phyloP scores from a whole-genome alignment of 2,888 invertebrate species.

The Ethmia dodecea region DNA sequence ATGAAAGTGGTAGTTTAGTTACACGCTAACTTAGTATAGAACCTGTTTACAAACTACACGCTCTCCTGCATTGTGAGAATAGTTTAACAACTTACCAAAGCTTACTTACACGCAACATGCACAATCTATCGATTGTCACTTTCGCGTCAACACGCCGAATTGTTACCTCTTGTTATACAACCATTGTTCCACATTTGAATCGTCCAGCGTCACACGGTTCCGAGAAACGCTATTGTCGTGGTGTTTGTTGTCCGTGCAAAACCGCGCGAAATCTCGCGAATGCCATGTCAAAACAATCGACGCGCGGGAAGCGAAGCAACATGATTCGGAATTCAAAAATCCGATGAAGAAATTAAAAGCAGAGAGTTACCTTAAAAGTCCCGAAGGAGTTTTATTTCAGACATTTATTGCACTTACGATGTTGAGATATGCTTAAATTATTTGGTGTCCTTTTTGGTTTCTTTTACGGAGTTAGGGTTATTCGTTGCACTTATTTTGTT shows the following conservation, averaged over 20 bases:
- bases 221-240: slow-evolving; percentile 68
- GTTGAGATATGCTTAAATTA: too few relatives aligned
- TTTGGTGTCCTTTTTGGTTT: too few relatives aligned
- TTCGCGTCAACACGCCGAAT: slow-evolving; percentile 63
- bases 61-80: too few relatives aligned
- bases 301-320: slow-evolving; percentile 20
- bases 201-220: slow-evolving; percentile 60
- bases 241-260: slow-evolving; percentile 65
- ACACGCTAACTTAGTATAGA: too few relatives aligned
- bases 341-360: too few relatives aligned
- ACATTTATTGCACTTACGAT: too few relatives aligned
- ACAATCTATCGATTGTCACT: slow-evolving; percentile 50
- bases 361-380: too few relatives aligned
- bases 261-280: slow-evolving; percentile 64
- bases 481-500: too few relatives aligned
- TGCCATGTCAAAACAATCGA: slow-evolving; percentile 58
- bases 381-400: too few relatives aligned
- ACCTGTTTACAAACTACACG: too few relatives aligned
- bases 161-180: slow-evolving; percentile 65
- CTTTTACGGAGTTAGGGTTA: too few relatives aligned
- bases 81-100: slow-evolving; percentile 34
- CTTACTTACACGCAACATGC: slow-evolving; percentile 41
- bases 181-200: slow-evolving; percentile 71
- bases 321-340: not conserved
- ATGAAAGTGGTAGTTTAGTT: not conserved